Percentiles rank a stretch among this genome's conserved stretches.
Conservation (phyloP, 2,888 invertebrate genomes). For the Gortyna flavago region DNA sequence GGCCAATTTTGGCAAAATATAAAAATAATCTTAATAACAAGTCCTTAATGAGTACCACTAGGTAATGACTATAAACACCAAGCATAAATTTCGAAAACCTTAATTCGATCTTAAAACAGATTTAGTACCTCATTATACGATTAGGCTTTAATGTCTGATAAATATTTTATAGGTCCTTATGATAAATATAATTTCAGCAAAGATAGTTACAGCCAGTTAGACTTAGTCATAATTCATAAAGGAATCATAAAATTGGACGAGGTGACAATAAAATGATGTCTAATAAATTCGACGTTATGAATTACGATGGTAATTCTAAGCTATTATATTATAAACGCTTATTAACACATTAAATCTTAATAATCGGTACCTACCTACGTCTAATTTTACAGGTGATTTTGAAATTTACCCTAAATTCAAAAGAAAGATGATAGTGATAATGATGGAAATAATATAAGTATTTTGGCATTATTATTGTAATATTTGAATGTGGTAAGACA, state of each 20-base stretch:
- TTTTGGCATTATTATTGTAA: background rate
- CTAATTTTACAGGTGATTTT: background rate
- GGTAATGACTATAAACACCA: slow-evolving; percentile 35
- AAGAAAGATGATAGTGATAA: background rate
- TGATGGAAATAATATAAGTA: background rate
- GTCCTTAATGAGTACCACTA: slow-evolving; percentile 8
- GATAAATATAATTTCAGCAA: slow-evolving; percentile 47
- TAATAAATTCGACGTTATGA: slow-evolving; percentile 60
- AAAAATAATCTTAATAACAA: background rate
- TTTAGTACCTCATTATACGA: slow-evolving; percentile 58
- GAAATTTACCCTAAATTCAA: background rate
- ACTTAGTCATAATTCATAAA: slow-evolving; percentile 45
- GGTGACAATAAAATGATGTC: slow-evolving; percentile 52
- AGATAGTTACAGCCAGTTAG: slow-evolving; percentile 46
- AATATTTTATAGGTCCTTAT: slow-evolving; percentile 52
- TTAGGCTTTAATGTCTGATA: slow-evolving; percentile 47
- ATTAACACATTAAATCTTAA: slow-evolving; percentile 40
- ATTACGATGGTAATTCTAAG: slow-evolving; percentile 46
- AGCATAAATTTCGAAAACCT: slow-evolving; percentile 29
- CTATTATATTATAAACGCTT: slow-evolving; percentile 52
- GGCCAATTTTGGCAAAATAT: background rate
- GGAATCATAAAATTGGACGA: slow-evolving; percentile 50
- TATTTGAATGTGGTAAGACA: too few species aligned
- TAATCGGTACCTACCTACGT: slow-evolving; percentile 10
- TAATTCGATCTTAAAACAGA: slow-evolving; percentile 50